Conservation (phyloP, 2,888 invertebrate genomes). For the Gryllus longicercus region DNA sequence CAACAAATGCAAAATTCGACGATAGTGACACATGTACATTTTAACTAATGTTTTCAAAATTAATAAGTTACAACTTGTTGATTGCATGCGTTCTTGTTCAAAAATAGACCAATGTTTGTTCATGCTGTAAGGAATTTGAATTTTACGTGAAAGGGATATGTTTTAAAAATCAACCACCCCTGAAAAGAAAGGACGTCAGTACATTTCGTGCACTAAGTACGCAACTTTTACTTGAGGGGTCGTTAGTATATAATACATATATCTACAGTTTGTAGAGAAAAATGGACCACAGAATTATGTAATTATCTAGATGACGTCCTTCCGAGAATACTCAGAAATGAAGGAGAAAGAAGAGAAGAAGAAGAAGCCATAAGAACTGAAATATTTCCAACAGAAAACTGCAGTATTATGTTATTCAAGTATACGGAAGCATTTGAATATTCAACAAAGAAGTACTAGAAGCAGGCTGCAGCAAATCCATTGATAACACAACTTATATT, state of each 20-base stretch:
- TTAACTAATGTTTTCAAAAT: too few species aligned
- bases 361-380: neutral
- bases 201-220: neutral
- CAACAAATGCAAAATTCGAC: too few species aligned
- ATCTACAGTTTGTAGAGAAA: too few species aligned
- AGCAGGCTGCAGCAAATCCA: neutral
- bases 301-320: neutral
- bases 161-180: neutral
- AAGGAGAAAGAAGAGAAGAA: neutral
- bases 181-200: neutral
- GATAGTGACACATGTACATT: too few species aligned
- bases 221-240: too few species aligned
- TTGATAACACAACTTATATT: neutral
- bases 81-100: too few species aligned
- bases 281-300: too few species aligned
- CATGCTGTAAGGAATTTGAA: neutral
- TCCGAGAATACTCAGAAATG: neutral
- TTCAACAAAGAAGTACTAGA: neutral
- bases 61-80: too few species aligned
- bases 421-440: neutral
- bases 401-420: neutral
- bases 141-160: neutral
- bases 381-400: neutral
- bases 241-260: too few species aligned
- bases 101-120: neutral